Base-by-base conservation (phyloP, 1,140 invertebrate genomes). In the Caenorhabditis remanei region DNA sequence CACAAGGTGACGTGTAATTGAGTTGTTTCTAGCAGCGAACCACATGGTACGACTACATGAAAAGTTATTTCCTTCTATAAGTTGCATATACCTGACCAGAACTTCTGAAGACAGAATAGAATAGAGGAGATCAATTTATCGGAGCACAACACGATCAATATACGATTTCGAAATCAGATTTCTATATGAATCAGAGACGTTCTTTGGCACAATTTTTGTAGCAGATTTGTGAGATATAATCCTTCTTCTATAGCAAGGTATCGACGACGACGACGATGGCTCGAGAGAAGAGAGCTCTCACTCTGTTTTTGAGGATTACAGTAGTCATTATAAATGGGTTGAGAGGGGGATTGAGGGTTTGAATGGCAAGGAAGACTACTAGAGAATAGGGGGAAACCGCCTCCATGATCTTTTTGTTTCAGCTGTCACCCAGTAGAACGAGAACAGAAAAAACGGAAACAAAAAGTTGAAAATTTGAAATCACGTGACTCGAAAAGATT, bases 151-250 rank as follows among this genome's bases (percentile, higher is more conserved):
- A 75, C 67, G n/a, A 75, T n/a, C 41, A 46, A 75, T 65, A 65
- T 40, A 65, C 13, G 32, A 65, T 65, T 65, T 65, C 32, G 3
- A 65, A 65, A 40, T 65, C 61, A 65, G 56, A 58, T 19, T n/a
- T n/a, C 21, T 58, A 8, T 8, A n/a, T 58, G 56, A 58, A n/a
- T 58, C 56, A 71, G 19, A 75, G 13, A 75, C 67, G 67, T 75
- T 75, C 67, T 75, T 46, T 46, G 43, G 6, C 19, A 75, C 43
- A 75, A 75, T 48, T 75, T 75, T 46, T 75, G 67, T 75, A 75
- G 67, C 67, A 75, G 40, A 75, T 75, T 40, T 75, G 43, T 43
- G 43, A 9, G 9, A 75, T 75, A 19, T 75, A 75, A 75, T 75
- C 67, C 43, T 46, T 48, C 19, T 58, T n/a, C 21, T n/a, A 21